phyloP scores from a whole-genome alignment of 2,797 vertebrate genomes.

The Hypotaenidia philippensis region DNA sequence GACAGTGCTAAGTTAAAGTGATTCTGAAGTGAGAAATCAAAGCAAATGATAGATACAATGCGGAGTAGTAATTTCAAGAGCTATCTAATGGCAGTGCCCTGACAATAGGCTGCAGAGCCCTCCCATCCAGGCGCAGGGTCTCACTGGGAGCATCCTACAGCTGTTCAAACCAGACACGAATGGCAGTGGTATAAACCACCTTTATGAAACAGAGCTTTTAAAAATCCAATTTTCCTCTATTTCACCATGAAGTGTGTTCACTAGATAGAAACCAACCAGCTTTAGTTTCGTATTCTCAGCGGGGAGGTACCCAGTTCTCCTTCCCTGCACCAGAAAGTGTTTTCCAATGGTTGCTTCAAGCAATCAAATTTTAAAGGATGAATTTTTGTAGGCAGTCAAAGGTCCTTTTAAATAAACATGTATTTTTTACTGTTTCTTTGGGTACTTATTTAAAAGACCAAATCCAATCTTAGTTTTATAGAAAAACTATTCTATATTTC shows the following conservation, averaged over 20 bases:
- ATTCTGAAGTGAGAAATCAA: conserved; percentile 27
- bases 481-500: not conserved
- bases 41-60: not conserved
- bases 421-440: not conserved
- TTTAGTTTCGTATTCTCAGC: not conserved
- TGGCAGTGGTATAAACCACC: not conserved
- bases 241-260: not conserved
- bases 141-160: not conserved
- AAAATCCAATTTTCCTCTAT: not conserved
- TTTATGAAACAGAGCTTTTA: not conserved
- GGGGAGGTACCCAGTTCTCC: not conserved
- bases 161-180: fast-evolving
- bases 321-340: not conserved
- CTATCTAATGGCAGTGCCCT: not conserved
- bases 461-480: not conserved
- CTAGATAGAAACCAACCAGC: not conserved
- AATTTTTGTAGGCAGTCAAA: not conserved
- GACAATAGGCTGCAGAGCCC: not conserved
- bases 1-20: not conserved
- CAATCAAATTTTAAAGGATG: not conserved
- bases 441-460: not conserved
- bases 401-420: fast-evolving
- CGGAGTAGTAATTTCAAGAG: not conserved
- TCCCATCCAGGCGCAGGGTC: not conserved
- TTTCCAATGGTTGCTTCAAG: not conserved